Evolutionary conservation across 2,888 invertebrate genomes (phyloP), one percentile per base, ranked within the genome.

Genomic region (Thalpophila matura): DNA sequence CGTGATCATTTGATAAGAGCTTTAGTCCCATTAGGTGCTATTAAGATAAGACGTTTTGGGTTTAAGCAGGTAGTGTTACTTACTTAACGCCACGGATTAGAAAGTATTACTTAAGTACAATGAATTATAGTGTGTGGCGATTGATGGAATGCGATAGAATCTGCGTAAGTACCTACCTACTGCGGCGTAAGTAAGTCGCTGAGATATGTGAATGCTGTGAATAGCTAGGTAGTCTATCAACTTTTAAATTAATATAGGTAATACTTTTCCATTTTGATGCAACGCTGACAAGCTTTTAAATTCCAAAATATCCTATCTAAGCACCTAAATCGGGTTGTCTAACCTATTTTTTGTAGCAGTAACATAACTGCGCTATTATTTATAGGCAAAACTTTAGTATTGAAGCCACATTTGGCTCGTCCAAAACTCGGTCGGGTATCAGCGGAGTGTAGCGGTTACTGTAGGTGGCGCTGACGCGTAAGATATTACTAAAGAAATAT

Each of bases 381-480:
- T 71, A 20, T 71, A 71, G 71, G 74, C 74, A 71, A 56, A 56
- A 71, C 69, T 20, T 53, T 71, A 56, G 31, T 62, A 31, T 14
- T 45, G 71, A 71, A 57, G 74, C 20, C 27, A 61, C 56, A 45
- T 57, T 74, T 66, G 67, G 72, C 5, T 72, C 63, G 43, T 60
- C 31, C 56, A 77, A 58, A 57, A 58, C 47, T 54, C 61, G 68
- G 37, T 72, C 67, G 20, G 54, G 56, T 10, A 43, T 49, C 50
- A 68, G 49, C 35, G 53, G 53, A 51, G 54, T 54, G 43, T 76
- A 60, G 56, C 57, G 26, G 57, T 5, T 67, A n/a, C 27, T 38
- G 49, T 51, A 65, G 47, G 50, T 47, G 66, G 27, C 61, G 51
- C 24, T 53, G 40, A 71, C 1, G 62, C 56, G 71, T 71, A 71